These are phyloP conservation scores for Poecilia latipinna DNA, from an alignment of 2,113 vertebrate species.

Conservation along the genomic window DNA sequence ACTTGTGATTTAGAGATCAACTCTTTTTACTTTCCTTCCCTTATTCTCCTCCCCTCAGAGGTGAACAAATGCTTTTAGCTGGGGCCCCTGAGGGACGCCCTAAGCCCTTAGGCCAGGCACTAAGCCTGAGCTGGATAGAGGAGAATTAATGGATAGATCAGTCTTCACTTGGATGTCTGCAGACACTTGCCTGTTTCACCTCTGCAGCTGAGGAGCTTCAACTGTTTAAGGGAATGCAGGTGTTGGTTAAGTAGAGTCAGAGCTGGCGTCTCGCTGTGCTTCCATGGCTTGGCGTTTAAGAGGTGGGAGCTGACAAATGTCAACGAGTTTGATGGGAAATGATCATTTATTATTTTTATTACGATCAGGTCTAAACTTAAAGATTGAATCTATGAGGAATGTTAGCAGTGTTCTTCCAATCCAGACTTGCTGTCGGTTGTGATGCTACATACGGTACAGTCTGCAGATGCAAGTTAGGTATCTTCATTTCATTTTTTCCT, in stretches of 20 bases:
- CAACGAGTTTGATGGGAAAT: too few relatives aligned
- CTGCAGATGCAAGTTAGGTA: background rate
- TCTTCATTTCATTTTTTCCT: background rate
- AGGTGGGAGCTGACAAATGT: background rate
- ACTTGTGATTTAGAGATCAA: slow-evolving; percentile 27
- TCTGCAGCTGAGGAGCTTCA: slow-evolving; percentile 1
- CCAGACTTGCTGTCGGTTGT: background rate
- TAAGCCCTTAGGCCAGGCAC: slow-evolving; percentile 44
- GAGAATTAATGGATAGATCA: slow-evolving; percentile 24
- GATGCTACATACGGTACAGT: background rate
- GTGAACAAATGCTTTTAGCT: slow-evolving; percentile 27
- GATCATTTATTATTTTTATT: too few relatives aligned
- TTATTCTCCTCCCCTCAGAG: slow-evolving; percentile 9
- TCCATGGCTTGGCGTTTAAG: slow-evolving; percentile 25
- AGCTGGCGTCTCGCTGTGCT: background rate
- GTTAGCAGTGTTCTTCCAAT: background rate
- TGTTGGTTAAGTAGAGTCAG: background rate
- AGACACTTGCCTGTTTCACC: slow-evolving; percentile 18
- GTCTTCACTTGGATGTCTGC: slow-evolving; percentile 39
- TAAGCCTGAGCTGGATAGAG: slow-evolving; percentile 23
- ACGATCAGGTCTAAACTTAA: too few relatives aligned
- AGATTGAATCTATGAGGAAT: background rate
- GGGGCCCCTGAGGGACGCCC: slow-evolving; percentile 25
- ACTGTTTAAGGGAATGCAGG: slow-evolving; percentile 17
- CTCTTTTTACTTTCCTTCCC: slow-evolving; percentile 10